These are phyloP conservation scores for Nyctibius bracteatus DNA, from an alignment of 2,113 vertebrate genomes.

Conservation along the genomic window DNA sequence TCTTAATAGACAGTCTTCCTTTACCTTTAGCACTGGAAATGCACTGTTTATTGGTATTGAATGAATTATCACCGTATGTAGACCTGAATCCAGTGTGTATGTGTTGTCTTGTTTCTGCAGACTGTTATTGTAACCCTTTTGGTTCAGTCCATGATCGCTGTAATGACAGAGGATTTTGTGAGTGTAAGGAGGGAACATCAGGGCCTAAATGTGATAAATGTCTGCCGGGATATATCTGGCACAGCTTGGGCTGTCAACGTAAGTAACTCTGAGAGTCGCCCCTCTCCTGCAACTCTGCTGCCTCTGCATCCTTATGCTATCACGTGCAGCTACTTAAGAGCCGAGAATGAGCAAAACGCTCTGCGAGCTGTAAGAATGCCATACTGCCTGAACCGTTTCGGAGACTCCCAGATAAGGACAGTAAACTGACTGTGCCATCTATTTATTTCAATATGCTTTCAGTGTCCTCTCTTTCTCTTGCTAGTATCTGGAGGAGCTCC, in stretches of 20 bases:
- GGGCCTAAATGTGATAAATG: conserved; percentile 96
- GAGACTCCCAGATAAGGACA: not conserved
- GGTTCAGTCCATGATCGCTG: conserved; percentile 96
- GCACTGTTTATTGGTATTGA: conserved; percentile 50
- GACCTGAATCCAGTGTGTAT: conserved; percentile 82
- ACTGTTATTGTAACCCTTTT: conserved; percentile 97
- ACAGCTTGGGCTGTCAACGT: conserved; percentile 95
- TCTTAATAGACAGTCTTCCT: conserved; percentile 56
- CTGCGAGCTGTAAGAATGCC: conserved; percentile 15
- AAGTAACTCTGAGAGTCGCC: conserved; percentile 84
- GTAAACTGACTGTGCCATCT: conserved; percentile 7
- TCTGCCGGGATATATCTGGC: conserved; percentile 97
- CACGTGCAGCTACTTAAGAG: conserved; percentile 57
- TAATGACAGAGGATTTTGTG: conserved; percentile 99
- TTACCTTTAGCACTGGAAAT: conserved; percentile 44
- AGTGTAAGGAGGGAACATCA: conserved; percentile 96
- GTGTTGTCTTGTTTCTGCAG: conserved; percentile 96
- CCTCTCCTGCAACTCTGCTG: conserved; percentile 61
- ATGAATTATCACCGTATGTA: conserved; percentile 30
- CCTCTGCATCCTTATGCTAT: conserved; percentile 65
- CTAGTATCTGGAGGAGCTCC: not conserved
- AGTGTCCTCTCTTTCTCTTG: not conserved
- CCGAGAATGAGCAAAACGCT: conserved; percentile 6
- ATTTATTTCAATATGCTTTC: not conserved
- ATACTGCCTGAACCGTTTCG: not conserved